Evolutionary conservation across 1,140 invertebrate species (phyloP), one percentile per base, ranked within the genome.

Genomic region (Trichoplusia ni): DNA sequence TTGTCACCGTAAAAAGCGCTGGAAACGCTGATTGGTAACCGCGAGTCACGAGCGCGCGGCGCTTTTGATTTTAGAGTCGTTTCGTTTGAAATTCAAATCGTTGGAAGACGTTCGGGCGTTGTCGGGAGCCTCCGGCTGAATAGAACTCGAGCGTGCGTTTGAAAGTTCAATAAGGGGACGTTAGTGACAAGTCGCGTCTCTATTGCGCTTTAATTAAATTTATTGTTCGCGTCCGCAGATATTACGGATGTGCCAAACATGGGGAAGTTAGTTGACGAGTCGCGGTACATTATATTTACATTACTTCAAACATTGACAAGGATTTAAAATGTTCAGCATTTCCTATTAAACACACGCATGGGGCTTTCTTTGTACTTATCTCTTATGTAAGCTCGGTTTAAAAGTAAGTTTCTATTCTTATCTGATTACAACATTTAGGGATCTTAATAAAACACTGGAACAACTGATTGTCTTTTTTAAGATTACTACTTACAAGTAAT

Each of bases 1-100:
- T 79, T 79, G 81, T 82, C 77, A 71, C 72, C 64, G 64, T 79
- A 81, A 82, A 81, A 77, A 77, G 72, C 58, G 40, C 64, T 40
- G 64, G 51, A 46, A 42, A 19, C 46, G 58, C 73, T 70, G 67
- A 69, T 73, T 64, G 65, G 68, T 63, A 47, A 42, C 44, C 64
- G 49, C 54, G 38, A 69, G 61, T 64, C 67, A 70, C 65, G 72
- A 69, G 64, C 38, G 19, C 33, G 67, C 64, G 75, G 71, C 54
- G 66, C 71, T 63, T 73, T 76, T 73, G 73, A 76, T 60, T 64
- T 66, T 58, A 54, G 49, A 62, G 54, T 64, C 58, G 54, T 64
- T 59, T 44, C 62, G 59, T 67, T 74, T 71, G 71, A 74, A 74
- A 63, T 71, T 74, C 68, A 68, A 74, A 74, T 74, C 42, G 65